Percentiles rank a stretch among this genome's conserved stretches.
phyloP scores from a whole-genome alignment of 2,797 vertebrate genomes.

The Catamblyrhynchus diadema region DNA sequence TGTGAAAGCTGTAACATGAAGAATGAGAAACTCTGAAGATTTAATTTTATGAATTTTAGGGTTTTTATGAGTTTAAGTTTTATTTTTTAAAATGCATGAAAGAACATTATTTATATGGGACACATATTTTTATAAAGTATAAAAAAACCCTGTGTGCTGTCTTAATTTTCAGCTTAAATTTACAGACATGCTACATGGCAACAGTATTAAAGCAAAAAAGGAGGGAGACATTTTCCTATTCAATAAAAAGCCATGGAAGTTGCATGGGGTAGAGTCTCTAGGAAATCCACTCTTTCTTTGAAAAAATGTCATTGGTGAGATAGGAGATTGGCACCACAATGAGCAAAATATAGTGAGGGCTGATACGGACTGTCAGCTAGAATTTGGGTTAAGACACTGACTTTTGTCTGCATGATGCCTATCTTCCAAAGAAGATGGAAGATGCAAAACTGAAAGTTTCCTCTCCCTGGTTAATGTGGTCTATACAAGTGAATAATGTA shows the following conservation, averaged over 20 bases:
- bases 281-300: conserved; percentile 99
- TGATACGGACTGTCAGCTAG: conserved; percentile 98
- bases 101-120: background rate
- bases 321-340: conserved; percentile 99
- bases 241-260: conserved; percentile 94
- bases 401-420: conserved; percentile 95
- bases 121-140: conserved; percentile 65
- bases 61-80: background rate
- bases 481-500: conserved; percentile 85
- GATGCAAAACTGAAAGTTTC: conserved; percentile 90
- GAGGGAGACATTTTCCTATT: conserved; percentile 85
- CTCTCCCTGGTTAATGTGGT: conserved; percentile 84
- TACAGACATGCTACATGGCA: conserved; percentile 77
- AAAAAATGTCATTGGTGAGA: conserved; percentile 98
- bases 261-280: conserved; percentile 98
- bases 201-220: conserved; percentile 81
- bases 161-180: conserved; percentile 84
- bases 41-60: background rate
- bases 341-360: conserved; percentile 94
- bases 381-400: conserved; percentile 99
- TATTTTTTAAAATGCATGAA: background rate
- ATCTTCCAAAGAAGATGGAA: conserved; percentile 92
- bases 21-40: background rate
- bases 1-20: background rate
- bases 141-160: conserved; percentile 81